Percentiles rank a stretch among this genome's conserved stretches.
phyloP scores from a whole-genome alignment of 2,113 vertebrate genomes.

The Lethenteron reissneri region DNA sequence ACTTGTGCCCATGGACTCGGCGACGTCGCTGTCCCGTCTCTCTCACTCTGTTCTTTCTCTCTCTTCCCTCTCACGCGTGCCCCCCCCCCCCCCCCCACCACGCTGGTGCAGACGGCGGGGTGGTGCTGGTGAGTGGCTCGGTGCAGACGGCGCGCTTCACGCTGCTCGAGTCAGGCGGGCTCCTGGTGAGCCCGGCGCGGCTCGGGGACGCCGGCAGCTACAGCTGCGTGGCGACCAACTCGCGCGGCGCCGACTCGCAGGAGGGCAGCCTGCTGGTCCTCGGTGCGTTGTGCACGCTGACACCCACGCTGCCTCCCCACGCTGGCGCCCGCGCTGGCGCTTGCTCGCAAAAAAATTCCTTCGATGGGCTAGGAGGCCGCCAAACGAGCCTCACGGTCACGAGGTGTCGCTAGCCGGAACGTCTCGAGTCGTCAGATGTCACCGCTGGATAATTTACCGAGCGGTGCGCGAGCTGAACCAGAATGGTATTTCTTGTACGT shows the following conservation, averaged over 20 bases:
- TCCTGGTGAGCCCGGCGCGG: slow-evolving; percentile 64
- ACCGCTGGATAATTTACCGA: no score
- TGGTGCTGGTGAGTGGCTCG: slow-evolving; percentile 67
- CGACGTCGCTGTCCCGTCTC: background rate
- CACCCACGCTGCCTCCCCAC: background rate
- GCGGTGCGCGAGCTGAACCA: no score
- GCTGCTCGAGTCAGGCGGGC: slow-evolving; percentile 69
- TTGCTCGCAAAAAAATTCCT: no score
- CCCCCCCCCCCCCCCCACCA: background rate
- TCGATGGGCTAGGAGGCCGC: no score
- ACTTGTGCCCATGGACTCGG: background rate
- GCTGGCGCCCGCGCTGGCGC: no score
- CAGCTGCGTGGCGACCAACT: slow-evolving; percentile 80
- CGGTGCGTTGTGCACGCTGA: no score
- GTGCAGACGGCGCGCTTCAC: slow-evolving; percentile 81
- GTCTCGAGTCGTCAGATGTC: no score
- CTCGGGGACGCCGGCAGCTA: slow-evolving; percentile 61
- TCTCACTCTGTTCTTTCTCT: background rate
- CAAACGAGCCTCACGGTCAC: no score
- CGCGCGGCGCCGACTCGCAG: slow-evolving; percentile 65
- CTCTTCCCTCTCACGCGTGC: background rate
- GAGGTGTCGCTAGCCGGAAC: no score
- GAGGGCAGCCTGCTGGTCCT: slow-evolving; percentile 52
- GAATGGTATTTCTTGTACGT: no score
- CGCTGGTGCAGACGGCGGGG: slow-evolving; percentile 20